These are phyloP conservation scores for Lycocerus yunnanus DNA, from an alignment of 2,888 invertebrate genomes.

Conservation along the genomic window DNA sequence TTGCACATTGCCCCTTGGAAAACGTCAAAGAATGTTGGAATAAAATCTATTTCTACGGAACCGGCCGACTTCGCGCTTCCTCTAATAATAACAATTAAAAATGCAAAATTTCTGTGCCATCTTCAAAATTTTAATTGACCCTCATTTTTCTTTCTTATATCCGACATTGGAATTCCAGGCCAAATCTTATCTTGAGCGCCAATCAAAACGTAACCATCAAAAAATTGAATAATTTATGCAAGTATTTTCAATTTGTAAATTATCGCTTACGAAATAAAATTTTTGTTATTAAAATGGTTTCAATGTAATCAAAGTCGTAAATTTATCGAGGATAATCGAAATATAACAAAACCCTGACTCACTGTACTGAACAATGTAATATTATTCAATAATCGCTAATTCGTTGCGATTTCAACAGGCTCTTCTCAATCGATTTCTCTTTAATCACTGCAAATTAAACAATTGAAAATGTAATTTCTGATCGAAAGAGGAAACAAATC, in stretches of 20 bases:
- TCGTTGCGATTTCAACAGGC: background rate
- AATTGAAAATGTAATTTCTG: background rate
- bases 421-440: background rate
- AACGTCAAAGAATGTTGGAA: too few species aligned
- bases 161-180: background rate
- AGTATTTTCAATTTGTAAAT: background rate
- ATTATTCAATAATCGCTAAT: too few species aligned
- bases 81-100: background rate
- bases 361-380: background rate
- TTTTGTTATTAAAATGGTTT: background rate
- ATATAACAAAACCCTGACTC: background rate
- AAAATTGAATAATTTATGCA: background rate
- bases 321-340: background rate
- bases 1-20: too few species aligned
- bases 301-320: background rate
- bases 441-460: background rate
- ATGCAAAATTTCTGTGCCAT: background rate
- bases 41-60: too few species aligned
- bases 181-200: background rate
- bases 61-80: background rate
- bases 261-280: background rate
- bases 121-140: background rate
- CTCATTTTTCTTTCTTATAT: background rate
- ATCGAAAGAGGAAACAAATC: background rate
- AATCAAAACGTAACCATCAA: background rate